These are phyloP conservation scores for Pristionchus entomophagus DNA, from an alignment of 2,888 invertebrate species.

Conservation along the genomic window DNA sequence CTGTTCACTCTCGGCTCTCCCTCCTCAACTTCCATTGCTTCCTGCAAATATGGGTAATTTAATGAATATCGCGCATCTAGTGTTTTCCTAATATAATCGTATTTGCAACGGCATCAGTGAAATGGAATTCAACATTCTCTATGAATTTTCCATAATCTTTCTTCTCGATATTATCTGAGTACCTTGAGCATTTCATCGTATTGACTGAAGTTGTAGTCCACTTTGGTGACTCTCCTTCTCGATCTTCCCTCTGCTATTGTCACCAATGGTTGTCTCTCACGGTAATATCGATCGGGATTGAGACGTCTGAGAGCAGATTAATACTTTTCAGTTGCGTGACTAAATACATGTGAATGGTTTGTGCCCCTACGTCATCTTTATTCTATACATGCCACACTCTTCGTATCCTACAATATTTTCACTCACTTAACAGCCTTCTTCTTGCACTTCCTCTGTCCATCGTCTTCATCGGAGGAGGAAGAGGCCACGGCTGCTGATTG, in stretches of 20 bases:
- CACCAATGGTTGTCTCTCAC: slow-evolving; percentile 48
- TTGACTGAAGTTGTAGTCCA: slow-evolving; percentile 88
- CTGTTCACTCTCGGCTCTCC: slow-evolving; percentile 29
- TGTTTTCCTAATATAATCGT: too few species aligned
- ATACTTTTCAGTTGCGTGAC: background rate
- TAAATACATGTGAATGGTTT: too few species aligned
- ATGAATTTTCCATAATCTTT: too few species aligned
- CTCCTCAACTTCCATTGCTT: slow-evolving; percentile 54
- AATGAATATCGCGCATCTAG: background rate
- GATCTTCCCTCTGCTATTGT: slow-evolving; percentile 69
- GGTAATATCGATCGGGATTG: slow-evolving; percentile 39
- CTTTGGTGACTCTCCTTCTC: slow-evolving; percentile 74
- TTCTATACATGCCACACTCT: too few species aligned
- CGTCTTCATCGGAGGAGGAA: slow-evolving; percentile 54
- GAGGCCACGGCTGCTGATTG: background rate
- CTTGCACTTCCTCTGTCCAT: slow-evolving; percentile 66
- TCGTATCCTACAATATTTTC: too few species aligned
- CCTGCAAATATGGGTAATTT: slow-evolving; percentile 41
- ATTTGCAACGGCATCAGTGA: too few species aligned
- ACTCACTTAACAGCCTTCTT: slow-evolving; percentile 62
- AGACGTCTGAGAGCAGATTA: slow-evolving; percentile 38
- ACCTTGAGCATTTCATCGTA: slow-evolving; percentile 95
- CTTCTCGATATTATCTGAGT: background rate
- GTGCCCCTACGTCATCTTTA: too few species aligned
- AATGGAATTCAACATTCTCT: too few species aligned